Evolutionary conservation across 2,888 invertebrate genomes (phyloP), one percentile per base, ranked within the genome.

Genomic region (Parnassius apollo): DNA sequence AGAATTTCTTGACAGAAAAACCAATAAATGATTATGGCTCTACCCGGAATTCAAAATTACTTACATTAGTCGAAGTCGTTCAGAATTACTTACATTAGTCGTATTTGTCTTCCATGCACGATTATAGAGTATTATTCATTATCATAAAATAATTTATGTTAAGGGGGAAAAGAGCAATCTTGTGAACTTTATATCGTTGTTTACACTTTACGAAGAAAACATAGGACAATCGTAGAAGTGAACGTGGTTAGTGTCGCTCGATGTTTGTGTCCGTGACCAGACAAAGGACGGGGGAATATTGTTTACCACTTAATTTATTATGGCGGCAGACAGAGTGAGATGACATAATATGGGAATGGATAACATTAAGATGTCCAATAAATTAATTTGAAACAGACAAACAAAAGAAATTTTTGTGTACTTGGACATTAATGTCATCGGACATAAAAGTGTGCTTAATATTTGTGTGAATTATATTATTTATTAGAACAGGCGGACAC

Each of bases 281-380:
- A 91, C 88, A 88, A 88, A 86, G 84, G 88, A 81, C 78, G 77
- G 69, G 81, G 82, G 85, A 86, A 89, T 89, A 89, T 88, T 89
- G 89, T 90, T 89, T 88, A 88, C 86, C 84, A 86, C 84, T 82
- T 88, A 89, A 89, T 89, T 89, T 90, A 89, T 89, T 89, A 87
- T 80, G 78, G 83, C 80, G 75, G 75, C 76, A 76, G 80, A 77
- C 76, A 75, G 75, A 71, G 73, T 72, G 73, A 70, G 73, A 73
- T 70, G 70, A 72, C 65, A 69, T 70, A 69, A 68, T 71, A 72
- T 71, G 69, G 75, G 75, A 35, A 35, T 35, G 35, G 35, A 35
- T 35, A 35, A 35, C 35, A 35, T 35, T 75, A 77, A 83, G 81
- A 75, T 69, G 76, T 68, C 61, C 61, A 59, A 59, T 49, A 25